Percentiles rank a stretch among this genome's conserved stretches.
Evolutionary conservation across 1,140 invertebrate species (phyloP).

Genomic region (Cydia splendana): DNA sequence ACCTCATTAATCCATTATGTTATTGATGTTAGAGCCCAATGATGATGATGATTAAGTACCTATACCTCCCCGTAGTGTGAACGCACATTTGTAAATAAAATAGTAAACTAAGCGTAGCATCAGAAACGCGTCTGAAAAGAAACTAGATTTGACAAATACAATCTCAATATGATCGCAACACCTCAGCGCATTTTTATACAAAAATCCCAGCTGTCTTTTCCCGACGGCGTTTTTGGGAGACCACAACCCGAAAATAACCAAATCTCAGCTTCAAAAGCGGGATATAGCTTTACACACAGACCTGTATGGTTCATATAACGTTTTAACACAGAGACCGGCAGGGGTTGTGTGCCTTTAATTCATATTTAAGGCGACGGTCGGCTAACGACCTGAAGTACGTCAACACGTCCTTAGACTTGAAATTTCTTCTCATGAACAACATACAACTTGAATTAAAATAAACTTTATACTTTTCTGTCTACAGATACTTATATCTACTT

Average conservation of each 20-base stretch:
- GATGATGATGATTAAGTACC: no score
- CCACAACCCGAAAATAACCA: neutral
- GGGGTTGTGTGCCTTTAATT: slow-evolving; percentile 18
- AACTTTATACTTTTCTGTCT: neutral
- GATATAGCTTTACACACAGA: neutral
- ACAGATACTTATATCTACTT: neutral
- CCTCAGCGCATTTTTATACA: neutral
- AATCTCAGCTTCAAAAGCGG: neutral
- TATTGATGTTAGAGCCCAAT: no score
- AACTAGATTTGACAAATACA: neutral
- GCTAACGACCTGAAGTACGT: slow-evolving; percentile 6
- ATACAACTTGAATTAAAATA: neutral
- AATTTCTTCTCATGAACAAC: neutral
- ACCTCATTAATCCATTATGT: no score
- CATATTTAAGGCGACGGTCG: slow-evolving; percentile 23
- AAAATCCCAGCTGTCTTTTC: neutral
- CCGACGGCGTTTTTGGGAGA: neutral
- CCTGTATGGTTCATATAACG: neutral
- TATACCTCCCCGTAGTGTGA: no score
- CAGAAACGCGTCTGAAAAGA: no score
- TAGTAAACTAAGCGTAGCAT: no score
- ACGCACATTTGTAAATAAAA: no score
- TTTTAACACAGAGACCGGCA: neutral
- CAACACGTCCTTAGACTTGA: slow-evolving; percentile 13
- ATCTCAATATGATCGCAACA: neutral